A percentile compares a stretch with the other conserved stretches of the same genome.
Evolutionary conservation across 2,888 invertebrate genomes (phyloP).

Genomic region (Thalpophila matura): DNA sequence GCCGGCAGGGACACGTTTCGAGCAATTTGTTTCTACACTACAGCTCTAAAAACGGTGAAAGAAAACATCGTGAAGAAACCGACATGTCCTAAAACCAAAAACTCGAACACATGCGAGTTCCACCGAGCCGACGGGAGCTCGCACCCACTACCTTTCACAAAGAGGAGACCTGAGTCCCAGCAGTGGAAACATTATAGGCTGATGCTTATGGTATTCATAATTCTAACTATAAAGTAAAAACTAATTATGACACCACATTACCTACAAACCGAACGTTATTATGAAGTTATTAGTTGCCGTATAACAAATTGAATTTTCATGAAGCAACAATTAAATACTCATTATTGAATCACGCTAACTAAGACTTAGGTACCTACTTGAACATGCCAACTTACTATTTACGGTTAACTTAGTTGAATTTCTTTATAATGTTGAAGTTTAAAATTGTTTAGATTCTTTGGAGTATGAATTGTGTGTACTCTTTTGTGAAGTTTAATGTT

Average conservation of each 20-base stretch:
- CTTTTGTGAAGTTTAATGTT: neutral
- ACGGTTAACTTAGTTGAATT: conserved; percentile 48
- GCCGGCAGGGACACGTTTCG: no score
- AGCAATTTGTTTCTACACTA: no score
- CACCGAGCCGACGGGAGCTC: no score
- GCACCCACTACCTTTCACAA: no score
- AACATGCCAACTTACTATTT: conserved; percentile 67
- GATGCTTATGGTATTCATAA: no score
- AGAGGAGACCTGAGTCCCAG: no score
- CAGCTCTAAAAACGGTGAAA: no score
- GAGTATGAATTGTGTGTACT: neutral
- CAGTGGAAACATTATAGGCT: no score
- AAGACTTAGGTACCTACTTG: conserved; percentile 67
- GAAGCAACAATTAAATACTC: conserved; percentile 77
- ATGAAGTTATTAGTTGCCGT: conserved; percentile 71
- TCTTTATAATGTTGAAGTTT: conserved; percentile 36
- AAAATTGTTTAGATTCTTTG: conserved; percentile 22
- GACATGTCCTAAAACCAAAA: no score
- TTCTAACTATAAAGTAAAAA: conserved; percentile 27
- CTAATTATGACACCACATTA: conserved; percentile 39
- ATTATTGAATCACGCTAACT: conserved; percentile 75
- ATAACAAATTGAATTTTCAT: conserved; percentile 79
- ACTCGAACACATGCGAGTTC: no score
- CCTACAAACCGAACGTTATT: conserved; percentile 41
- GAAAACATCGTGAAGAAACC: no score